Conservation (phyloP, 2,113 vertebrate species). For the Festucalex cinctus region DNA sequence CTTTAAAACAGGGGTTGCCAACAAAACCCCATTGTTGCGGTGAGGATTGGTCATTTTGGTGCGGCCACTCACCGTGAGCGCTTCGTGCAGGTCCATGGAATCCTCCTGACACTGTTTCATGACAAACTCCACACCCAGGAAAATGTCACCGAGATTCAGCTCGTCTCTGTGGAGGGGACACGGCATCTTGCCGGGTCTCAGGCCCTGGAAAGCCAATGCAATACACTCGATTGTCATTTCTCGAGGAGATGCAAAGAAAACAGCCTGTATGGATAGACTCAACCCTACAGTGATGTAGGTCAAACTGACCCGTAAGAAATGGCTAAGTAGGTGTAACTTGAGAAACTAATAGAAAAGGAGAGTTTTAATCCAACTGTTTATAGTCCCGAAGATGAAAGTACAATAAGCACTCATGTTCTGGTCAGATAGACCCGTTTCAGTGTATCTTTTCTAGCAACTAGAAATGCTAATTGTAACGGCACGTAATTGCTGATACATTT, state of each 20-base stretch:
- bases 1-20: conserved; percentile 50
- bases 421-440: too few species aligned
- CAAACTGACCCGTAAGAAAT: too few species aligned
- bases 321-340: too few species aligned
- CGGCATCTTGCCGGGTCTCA: conserved; percentile 78
- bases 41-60: not conserved
- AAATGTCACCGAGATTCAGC: conserved; percentile 85
- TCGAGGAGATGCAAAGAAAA: not conserved
- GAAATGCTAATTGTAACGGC: too few species aligned
- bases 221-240: not conserved
- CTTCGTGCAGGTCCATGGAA: conserved; percentile 69
- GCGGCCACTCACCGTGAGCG: conserved; percentile 75
- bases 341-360: too few species aligned
- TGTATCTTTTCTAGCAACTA: too few species aligned
- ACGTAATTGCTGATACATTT: too few species aligned
- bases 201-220: conserved; percentile 63
- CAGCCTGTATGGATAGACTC: too few species aligned
- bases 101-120: conserved; percentile 75
- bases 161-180: conserved; percentile 73
- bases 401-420: too few species aligned
- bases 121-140: conserved; percentile 87
- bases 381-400: too few species aligned
- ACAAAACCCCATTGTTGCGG: not conserved
- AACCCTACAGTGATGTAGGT: too few species aligned
- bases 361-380: too few species aligned